phyloP scores from a whole-genome alignment of 2,797 vertebrate species.

The Sebastes reedi region DNA sequence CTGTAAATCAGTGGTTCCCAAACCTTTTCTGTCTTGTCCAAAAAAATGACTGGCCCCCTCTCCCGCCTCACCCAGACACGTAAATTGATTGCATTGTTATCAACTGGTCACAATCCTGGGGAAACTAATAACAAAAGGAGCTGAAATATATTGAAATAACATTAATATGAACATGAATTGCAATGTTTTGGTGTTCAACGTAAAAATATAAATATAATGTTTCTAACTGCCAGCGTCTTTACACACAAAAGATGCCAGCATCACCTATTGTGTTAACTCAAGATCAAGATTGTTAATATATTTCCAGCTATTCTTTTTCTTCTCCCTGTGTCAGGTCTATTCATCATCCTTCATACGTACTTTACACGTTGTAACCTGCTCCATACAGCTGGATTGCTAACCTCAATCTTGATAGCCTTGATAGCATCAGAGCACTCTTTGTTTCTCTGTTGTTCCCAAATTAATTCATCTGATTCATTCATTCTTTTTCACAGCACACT shows the following conservation, averaged over 20 bases:
- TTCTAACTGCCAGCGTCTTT: background rate
- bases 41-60: background rate
- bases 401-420: background rate
- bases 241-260: background rate
- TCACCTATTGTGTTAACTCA: background rate
- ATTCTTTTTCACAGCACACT: background rate
- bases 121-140: background rate
- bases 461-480: background rate
- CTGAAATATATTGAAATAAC: background rate
- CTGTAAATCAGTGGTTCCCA: conserved; percentile 38
- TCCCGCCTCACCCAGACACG: background rate
- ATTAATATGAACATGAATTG: background rate
- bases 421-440: background rate
- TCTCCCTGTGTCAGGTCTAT: background rate
- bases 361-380: background rate
- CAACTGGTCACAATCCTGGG: background rate
- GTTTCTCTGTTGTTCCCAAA: background rate
- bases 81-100: background rate
- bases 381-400: background rate
- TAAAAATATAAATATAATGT: background rate
- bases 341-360: background rate
- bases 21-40: background rate
- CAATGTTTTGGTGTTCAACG: background rate
- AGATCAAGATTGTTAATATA: background rate
- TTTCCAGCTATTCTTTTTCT: background rate